Base-by-base conservation (phyloP, 2,888 invertebrate species). In the Ceramica pisi region DNA sequence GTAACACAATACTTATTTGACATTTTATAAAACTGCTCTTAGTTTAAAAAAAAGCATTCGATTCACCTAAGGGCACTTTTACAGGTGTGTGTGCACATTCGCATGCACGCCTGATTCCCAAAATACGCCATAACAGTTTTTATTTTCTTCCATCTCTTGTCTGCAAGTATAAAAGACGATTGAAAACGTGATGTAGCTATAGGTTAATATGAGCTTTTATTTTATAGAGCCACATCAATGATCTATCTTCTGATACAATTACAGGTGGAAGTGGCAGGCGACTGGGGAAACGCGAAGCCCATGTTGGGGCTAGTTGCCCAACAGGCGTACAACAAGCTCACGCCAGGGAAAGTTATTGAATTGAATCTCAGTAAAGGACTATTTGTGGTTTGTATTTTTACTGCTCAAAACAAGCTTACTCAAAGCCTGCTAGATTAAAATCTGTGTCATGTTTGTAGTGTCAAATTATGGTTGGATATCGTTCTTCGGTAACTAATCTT, bases 301-400 rank as follows among this genome's bases (percentile, higher is more conserved):
- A 95, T 98, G 90, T 93, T 98, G 31, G 97, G 97, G 82, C 95
- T 99, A 10, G 98, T 99, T 67, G 97, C 98, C 3, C 97, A 98
- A 81, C 97, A 98, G 83, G 96, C 97, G 0, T 98, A 98, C 75
- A 97, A 97, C 83, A 98, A 97, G 74, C 89, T 95, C 0, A 89
- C 92, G 0, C 95, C 95, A 0, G 95, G 95, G 14, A 96, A 95
- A 84, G 90, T 83, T 64, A 97, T 97, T 83, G 96, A 98, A 87
- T 97, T 97, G 87, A 97, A 97, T 87, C 97, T 97, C 67, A 97
- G 97, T 87, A 98, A 97, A 89, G 98, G 98, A 69, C 96, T 99
- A 21, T 98, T 98, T 96, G 99, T 99, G 90, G 98, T 98, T 93
- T 95, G 97, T 96, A 80, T 14, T n/a, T n/a, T n/a, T n/a, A n/a